phyloP scores from a whole-genome alignment of 2,888 invertebrate species.

The Epinotia bilunana region DNA sequence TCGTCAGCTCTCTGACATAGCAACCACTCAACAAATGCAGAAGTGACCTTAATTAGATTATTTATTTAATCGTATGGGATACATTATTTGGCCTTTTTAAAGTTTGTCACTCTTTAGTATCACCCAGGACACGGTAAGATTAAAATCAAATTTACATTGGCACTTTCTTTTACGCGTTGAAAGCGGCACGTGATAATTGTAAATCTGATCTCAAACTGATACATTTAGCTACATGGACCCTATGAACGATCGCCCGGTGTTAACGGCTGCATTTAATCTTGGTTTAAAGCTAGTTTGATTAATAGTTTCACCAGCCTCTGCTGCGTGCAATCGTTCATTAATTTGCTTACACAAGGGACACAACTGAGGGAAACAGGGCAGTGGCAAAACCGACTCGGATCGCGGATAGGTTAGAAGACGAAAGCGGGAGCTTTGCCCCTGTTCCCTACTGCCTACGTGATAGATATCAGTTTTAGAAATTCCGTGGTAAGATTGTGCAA shows the following conservation, averaged over 20 bases:
- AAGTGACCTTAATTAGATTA: background rate
- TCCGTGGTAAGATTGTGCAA: too few species aligned
- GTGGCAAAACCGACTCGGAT: too few species aligned
- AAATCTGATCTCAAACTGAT: background rate
- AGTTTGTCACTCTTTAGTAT: too few species aligned
- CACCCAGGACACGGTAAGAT: too few species aligned
- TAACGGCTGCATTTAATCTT: slow-evolving; percentile 13
- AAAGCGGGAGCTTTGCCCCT: too few species aligned
- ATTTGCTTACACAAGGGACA: too few species aligned
- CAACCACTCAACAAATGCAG: background rate
- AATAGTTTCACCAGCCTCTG: slow-evolving; percentile 10
- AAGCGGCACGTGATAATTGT: background rate
- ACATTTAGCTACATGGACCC: background rate
- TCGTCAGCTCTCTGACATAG: background rate
- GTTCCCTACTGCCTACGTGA: too few species aligned
- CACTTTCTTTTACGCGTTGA: background rate
- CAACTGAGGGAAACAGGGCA: too few species aligned
- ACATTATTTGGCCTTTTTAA: too few species aligned
- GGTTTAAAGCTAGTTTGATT: slow-evolving; percentile 3
- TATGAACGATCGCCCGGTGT: background rate
- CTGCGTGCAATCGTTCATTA: background rate
- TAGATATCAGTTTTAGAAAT: too few species aligned
- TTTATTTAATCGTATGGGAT: too few species aligned
- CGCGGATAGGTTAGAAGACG: too few species aligned
- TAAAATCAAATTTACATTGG: background rate